phyloP scores from a whole-genome alignment of 2,888 invertebrate species.

The Pseudococcus longispinus region DNA sequence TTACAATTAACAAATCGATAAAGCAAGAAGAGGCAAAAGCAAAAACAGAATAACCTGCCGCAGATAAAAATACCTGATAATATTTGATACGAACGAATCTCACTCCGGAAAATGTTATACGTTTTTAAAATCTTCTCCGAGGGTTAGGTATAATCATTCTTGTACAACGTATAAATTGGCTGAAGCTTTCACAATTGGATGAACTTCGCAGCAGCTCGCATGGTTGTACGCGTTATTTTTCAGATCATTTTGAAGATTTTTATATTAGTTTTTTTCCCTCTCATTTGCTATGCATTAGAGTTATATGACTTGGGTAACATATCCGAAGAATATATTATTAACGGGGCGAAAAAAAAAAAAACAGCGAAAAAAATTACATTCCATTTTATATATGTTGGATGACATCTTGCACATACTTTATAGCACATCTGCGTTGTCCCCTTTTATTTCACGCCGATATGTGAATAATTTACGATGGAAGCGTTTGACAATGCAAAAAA shows the following conservation, averaged over 20 bases:
- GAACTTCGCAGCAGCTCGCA: background rate
- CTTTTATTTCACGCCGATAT: constrained; percentile 35
- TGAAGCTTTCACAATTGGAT: background rate
- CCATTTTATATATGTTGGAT: constrained; percentile 10
- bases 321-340: constrained; percentile 24
- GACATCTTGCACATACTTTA: background rate
- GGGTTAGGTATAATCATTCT: background rate
- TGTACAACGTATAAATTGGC: background rate
- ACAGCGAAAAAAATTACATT: background rate
- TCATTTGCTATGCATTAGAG: constrained; percentile 14
- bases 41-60: too few species aligned
- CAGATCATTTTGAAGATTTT: constrained; percentile 14
- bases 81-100: too few species aligned
- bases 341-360: background rate
- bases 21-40: too few species aligned
- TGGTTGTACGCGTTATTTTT: constrained; percentile 2
- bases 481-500: constrained; percentile 33
- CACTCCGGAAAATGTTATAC: too few species aligned
- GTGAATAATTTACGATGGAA: constrained; percentile 39
- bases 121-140: background rate
- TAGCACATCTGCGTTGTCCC: background rate
- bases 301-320: constrained; percentile 5
- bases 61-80: too few species aligned
- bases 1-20: too few species aligned
- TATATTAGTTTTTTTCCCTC: constrained; percentile 15